Evolutionary conservation across 1,140 invertebrate species (phyloP).

Genomic region (Listronotus oregonensis): DNA sequence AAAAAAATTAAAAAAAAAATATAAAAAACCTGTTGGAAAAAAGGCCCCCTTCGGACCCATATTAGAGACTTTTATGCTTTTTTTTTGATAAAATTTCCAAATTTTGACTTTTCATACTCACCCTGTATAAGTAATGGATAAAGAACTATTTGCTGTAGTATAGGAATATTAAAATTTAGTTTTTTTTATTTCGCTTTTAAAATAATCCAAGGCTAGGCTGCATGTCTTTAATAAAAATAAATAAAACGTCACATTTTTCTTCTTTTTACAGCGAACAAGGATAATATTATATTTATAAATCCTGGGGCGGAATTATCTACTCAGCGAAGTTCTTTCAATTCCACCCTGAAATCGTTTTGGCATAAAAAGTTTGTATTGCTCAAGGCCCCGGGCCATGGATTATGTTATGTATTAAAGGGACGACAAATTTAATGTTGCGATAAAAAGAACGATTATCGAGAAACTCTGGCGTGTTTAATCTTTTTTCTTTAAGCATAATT

Average conservation of each 20-base stretch:
- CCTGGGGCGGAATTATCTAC: constrained; percentile 17
- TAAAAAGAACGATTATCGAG: constrained; percentile 19
- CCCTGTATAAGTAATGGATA: too few species aligned
- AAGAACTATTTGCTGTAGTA: too few species aligned
- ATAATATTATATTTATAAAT: constrained; percentile 21
- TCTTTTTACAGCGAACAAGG: background rate
- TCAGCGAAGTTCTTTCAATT: constrained; percentile 24
- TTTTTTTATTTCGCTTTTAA: too few species aligned
- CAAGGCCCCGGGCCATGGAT: background rate
- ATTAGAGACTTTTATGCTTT: too few species aligned
- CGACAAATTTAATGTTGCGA: constrained; percentile 22
- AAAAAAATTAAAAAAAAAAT: too few species aligned
- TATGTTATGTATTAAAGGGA: constrained; percentile 19
- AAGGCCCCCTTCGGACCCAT: too few species aligned
- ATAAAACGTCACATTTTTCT: background rate
- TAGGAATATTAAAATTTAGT: too few species aligned
- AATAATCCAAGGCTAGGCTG: background rate
- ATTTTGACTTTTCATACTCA: too few species aligned
- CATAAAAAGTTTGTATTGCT: constrained; percentile 17
- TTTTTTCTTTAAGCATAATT: background rate
- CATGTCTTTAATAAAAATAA: background rate
- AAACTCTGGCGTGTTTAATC: constrained; percentile 8
- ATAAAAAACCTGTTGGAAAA: too few species aligned
- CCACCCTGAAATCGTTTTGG: constrained; percentile 9
- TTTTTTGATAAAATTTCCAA: too few species aligned